phyloP scores from a whole-genome alignment of 2,888 invertebrate genomes.

The Drosophila helvetica region DNA sequence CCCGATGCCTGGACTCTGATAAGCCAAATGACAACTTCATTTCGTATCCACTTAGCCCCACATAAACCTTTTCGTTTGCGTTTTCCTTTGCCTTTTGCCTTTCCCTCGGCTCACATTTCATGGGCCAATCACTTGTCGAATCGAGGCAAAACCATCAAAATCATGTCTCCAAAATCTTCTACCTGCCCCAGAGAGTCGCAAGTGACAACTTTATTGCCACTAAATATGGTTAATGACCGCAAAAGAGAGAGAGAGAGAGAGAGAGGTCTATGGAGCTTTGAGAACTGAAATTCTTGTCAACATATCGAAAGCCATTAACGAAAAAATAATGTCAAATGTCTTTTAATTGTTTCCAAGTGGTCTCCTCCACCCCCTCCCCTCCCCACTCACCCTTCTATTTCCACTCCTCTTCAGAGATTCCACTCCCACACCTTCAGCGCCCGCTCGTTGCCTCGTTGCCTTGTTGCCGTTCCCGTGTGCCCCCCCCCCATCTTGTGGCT shows the following conservation, averaged over 20 bases:
- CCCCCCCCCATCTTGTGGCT: constrained; percentile 11
- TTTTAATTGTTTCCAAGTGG: constrained; percentile 69
- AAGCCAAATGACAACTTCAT: constrained; percentile 38
- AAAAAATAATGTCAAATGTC: constrained; percentile 71
- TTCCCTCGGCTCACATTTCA: constrained; percentile 44
- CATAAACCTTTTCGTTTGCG: constrained; percentile 9
- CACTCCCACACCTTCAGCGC: constrained; percentile 17
- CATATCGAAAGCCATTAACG: constrained; percentile 56
- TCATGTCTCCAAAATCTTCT: constrained; percentile 64
- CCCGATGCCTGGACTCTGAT: constrained; percentile 47
- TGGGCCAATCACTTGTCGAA: constrained; percentile 33
- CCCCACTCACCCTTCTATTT: no score
- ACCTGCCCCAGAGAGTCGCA: constrained; percentile 61
- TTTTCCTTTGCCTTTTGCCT: constrained; percentile 26
- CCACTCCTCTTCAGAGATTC: constrained; percentile 13
- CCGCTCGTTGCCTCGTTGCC: no score
- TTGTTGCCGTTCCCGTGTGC: no score
- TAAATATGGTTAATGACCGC: constrained; percentile 74
- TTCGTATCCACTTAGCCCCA: constrained; percentile 29
- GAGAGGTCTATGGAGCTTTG: not conserved
- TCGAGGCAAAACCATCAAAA: constrained; percentile 42
- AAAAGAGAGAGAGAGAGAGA: constrained; percentile 8
- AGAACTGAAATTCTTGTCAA: constrained; percentile 59
- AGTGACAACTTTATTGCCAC: constrained; percentile 77
- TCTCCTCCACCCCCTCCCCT: constrained; percentile 22